Conservation (phyloP, 1,140 invertebrate genomes). For the Leptonema lineaticorne region DNA sequence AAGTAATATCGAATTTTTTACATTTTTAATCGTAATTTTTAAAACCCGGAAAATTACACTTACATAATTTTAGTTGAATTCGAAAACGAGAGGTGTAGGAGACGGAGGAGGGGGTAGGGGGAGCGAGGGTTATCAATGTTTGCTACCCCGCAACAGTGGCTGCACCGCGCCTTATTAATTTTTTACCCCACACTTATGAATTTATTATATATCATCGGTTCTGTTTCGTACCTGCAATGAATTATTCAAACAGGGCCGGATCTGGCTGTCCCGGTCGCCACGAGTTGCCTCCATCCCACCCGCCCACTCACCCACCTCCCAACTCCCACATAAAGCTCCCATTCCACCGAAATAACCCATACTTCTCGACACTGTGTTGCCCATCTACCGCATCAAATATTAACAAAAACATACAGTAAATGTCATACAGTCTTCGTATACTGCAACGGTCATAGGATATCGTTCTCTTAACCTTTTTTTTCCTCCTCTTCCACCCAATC, state of each 20-base stretch:
- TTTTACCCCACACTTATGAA: slow-evolving; percentile 16
- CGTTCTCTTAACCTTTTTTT: too few relatives aligned
- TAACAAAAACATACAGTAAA: slow-evolving; percentile 15
- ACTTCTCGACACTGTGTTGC: not conserved
- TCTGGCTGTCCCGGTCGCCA: not conserved
- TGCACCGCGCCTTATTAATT: slow-evolving; percentile 16
- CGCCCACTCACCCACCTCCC: too few relatives aligned
- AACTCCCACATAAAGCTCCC: too few relatives aligned
- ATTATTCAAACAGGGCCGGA: slow-evolving; percentile 15
- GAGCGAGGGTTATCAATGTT: too few relatives aligned
- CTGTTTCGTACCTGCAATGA: slow-evolving; percentile 9
- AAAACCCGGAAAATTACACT: too few relatives aligned
- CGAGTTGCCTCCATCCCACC: not conserved
- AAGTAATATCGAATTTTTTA: too few relatives aligned
- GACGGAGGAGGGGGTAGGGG: too few relatives aligned
- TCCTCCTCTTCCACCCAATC: too few relatives aligned
- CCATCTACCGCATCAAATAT: not conserved
- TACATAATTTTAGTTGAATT: too few relatives aligned
- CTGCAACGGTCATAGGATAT: not conserved
- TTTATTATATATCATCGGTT: slow-evolving; percentile 19
- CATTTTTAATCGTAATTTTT: too few relatives aligned
- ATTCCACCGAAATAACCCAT: too few relatives aligned
- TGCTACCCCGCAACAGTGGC: slow-evolving; percentile 4
- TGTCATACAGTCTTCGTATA: slow-evolving; percentile 11
- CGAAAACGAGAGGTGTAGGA: too few relatives aligned